Evolutionary conservation across 2,888 invertebrate genomes (phyloP).

Genomic region (Agrochola litura): DNA sequence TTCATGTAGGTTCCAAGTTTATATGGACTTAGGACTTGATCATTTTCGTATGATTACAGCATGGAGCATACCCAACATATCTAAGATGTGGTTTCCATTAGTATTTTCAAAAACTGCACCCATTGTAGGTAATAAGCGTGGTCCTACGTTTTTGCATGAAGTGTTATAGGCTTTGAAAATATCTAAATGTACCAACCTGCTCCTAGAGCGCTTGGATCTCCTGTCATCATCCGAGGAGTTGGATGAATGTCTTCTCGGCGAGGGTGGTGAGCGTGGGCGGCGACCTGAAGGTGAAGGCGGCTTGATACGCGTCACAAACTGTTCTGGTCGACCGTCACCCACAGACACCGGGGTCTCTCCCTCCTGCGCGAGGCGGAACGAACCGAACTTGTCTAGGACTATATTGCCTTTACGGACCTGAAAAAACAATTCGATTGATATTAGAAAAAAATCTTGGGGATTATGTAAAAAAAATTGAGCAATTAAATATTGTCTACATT

Average conservation of each 20-base stretch:
- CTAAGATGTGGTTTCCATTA: slow-evolving; percentile 14
- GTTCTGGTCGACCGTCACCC: slow-evolving; percentile 88
- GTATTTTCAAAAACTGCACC: slow-evolving; percentile 34
- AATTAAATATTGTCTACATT: background rate
- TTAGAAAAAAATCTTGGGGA: background rate
- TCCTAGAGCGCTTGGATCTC: slow-evolving; percentile 82
- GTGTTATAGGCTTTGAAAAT: background rate
- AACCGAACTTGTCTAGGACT: slow-evolving; percentile 94
- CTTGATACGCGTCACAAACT: slow-evolving; percentile 88
- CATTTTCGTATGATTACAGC: slow-evolving; percentile 1
- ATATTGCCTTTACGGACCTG: slow-evolving; percentile 90
- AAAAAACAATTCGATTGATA: background rate
- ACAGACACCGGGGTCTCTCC: slow-evolving; percentile 87
- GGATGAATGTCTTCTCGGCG: slow-evolving; percentile 86
- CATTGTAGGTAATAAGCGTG: slow-evolving; percentile 27
- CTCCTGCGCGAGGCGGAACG: slow-evolving; percentile 92
- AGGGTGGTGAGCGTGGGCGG: slow-evolving; percentile 85
- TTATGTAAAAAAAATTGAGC: too few species aligned
- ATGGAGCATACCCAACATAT: slow-evolving; percentile 20
- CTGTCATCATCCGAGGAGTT: slow-evolving; percentile 84
- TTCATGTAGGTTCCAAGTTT: too few species aligned
- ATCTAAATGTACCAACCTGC: slow-evolving; percentile 77
- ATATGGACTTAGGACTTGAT: background rate
- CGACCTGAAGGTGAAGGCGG: slow-evolving; percentile 83
- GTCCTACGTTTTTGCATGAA: background rate